Percentiles rank a stretch among this genome's conserved stretches.
phyloP scores from a whole-genome alignment of 2,888 invertebrate genomes.

The Pyrrhosoma nymphula region DNA sequence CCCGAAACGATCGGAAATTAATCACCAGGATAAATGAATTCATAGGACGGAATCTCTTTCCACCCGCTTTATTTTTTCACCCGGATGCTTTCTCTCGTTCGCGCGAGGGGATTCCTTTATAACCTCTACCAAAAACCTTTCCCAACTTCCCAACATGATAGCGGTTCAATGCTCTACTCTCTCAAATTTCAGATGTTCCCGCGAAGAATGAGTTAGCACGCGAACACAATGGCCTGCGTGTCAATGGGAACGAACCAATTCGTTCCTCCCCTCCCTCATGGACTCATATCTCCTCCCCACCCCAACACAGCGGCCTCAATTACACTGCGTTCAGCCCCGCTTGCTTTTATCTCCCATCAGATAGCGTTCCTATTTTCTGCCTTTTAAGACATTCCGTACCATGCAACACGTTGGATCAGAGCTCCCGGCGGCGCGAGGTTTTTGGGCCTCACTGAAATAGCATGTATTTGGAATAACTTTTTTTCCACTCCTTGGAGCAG shows the following conservation, averaged over 20 bases:
- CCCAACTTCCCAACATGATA: background rate
- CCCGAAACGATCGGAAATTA: background rate
- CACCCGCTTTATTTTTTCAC: background rate
- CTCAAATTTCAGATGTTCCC: background rate
- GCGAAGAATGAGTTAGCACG: background rate
- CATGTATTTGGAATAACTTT: background rate
- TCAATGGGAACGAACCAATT: background rate
- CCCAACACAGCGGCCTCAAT: background rate
- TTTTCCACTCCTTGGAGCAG: background rate
- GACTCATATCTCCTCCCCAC: background rate
- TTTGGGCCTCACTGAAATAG: background rate
- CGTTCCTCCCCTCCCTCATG: background rate
- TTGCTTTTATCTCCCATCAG: constrained; percentile 2
- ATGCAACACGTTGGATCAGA: constrained; percentile 6
- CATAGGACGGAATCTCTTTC: background rate
- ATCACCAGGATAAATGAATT: background rate
- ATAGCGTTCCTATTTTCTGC: background rate
- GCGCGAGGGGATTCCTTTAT: background rate
- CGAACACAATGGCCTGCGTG: background rate
- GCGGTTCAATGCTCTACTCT: background rate
- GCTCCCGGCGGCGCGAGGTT: background rate
- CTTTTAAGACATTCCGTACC: constrained; percentile 28
- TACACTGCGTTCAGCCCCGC: background rate
- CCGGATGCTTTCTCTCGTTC: background rate
- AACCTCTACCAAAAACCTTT: background rate